Evolutionary conservation across 1,140 invertebrate genomes (phyloP).

Genomic region (roundworm (Caenorhabditis elegans)): WBcel235 BX284603.4:6352501-6353000

Average conservation of each 20-base stretch:
- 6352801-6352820: too few relatives aligned
- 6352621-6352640: background rate
- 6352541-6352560: background rate
- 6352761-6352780: background rate
- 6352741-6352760: background rate
- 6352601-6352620: too few relatives aligned
- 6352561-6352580: background rate
- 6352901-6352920: conserved; percentile 14
- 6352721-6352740: background rate
- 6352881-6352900: background rate
- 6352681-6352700: background rate
- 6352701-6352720: background rate
- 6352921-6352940: conserved; percentile 24
- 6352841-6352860: background rate
- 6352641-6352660: background rate
- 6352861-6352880: background rate
- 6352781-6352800: background rate
- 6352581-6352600: conserved; percentile 5
- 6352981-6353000: too few relatives aligned
- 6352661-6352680: background rate
- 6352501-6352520: too few relatives aligned
- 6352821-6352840: too few relatives aligned
- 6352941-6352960: background rate
- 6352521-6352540: background rate
- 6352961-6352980: background rate